These are phyloP conservation scores for Lethrus apterus DNA, from an alignment of 1,140 invertebrate genomes.

Conservation along the genomic window DNA sequence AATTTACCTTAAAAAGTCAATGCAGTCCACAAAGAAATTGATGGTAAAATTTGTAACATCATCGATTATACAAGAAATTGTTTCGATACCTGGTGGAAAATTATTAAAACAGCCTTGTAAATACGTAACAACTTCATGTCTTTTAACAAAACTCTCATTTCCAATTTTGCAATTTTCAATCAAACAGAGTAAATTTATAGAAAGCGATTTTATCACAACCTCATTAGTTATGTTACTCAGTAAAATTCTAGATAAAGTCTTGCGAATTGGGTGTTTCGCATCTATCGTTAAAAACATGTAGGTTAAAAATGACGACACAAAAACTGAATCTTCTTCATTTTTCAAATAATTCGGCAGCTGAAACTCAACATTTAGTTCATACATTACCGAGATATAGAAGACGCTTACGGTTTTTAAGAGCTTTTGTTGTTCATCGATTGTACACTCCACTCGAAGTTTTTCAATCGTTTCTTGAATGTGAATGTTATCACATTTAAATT, in stretches of 20 bases:
- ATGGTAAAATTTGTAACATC: slow-evolving; percentile 7
- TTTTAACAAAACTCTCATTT: not conserved
- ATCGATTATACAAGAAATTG: slow-evolving; percentile 4
- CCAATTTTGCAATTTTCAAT: not conserved
- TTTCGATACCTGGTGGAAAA: slow-evolving; percentile 8
- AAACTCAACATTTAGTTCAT: not conserved
- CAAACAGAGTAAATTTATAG: not conserved
- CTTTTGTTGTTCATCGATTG: not conserved
- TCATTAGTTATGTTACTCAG: not conserved
- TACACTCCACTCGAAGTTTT: not conserved
- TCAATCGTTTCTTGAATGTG: not conserved
- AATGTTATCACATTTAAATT: not conserved
- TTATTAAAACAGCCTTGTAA: slow-evolving; percentile 9
- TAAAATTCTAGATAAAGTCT: slow-evolving; percentile 7
- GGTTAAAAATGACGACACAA: not conserved
- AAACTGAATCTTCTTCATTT: not conserved
- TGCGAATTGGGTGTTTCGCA: slow-evolving; percentile 7
- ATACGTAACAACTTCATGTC: not conserved
- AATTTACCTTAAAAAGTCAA: slow-evolving; percentile 3
- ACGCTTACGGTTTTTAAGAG: slow-evolving; percentile 2
- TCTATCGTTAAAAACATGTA: slow-evolving; percentile 9
- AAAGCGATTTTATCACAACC: not conserved
- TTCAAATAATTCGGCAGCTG: not conserved
- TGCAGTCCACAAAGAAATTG: not conserved
- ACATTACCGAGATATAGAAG: not conserved